These are phyloP conservation scores for Poecilia velifera DNA, from an alignment of 2,797 vertebrate genomes.

Conservation along the genomic window DNA sequence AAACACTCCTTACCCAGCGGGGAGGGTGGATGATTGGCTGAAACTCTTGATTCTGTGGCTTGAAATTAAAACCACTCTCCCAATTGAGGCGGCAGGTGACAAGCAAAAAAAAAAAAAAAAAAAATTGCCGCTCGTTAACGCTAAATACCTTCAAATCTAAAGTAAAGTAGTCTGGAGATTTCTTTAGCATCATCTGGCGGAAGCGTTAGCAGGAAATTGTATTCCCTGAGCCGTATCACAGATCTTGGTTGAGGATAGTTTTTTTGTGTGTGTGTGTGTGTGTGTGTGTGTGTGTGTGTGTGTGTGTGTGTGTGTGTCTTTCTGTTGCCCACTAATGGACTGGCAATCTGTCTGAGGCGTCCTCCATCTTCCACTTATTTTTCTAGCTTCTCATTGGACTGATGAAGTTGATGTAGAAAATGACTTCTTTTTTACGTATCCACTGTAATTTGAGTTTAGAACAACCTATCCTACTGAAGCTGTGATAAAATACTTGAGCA, in stretches of 20 bases:
- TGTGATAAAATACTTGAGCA: not conserved
- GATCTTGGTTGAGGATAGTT: not conserved
- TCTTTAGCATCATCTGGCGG: conserved; percentile 26
- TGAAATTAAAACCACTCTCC: conserved; percentile 43
- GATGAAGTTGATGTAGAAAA: not conserved
- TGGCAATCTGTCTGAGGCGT: not conserved
- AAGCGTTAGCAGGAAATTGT: not conserved
- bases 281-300: not conserved
- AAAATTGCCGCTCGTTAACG: not conserved
- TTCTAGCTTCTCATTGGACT: not conserved
- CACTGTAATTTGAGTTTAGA: not conserved
- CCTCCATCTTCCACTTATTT: not conserved
- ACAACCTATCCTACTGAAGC: not conserved
- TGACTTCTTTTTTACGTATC: not conserved
- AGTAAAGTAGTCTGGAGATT: not conserved
- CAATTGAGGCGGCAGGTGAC: conserved; percentile 10
- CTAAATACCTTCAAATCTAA: not conserved
- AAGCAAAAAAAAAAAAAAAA: too few relatives aligned
- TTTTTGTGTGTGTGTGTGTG: not conserved
- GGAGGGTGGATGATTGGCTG: conserved; percentile 35
- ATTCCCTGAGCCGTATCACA: too few relatives aligned
- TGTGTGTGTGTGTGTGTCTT: not conserved
- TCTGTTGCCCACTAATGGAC: not conserved
- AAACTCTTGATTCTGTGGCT: conserved; percentile 43
- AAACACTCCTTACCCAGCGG: conserved; percentile 34